A percentile compares a stretch with the other conserved stretches of the same genome.
Conservation (phyloP, 2,888 invertebrate species). For the Tipula helvola region DNA sequence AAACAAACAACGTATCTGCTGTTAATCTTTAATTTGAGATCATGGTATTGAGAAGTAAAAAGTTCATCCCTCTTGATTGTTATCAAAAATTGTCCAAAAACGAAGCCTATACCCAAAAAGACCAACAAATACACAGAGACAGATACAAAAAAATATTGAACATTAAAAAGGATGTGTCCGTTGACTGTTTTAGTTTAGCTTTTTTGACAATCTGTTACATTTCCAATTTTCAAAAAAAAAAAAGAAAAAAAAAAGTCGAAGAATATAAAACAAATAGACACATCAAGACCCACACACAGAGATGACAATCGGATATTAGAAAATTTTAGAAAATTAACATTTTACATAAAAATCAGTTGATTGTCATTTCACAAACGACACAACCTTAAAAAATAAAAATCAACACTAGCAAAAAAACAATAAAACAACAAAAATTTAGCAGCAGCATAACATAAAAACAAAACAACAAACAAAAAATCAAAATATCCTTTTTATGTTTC, state of each 20-base stretch:
- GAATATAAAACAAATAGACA: neutral
- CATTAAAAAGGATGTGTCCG: neutral
- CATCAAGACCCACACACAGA: neutral
- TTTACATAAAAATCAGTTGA: neutral
- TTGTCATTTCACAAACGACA: neutral
- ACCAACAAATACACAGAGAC: neutral
- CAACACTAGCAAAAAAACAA: neutral
- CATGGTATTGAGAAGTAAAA: neutral
- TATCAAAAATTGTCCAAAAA: neutral
- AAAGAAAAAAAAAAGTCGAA: neutral
- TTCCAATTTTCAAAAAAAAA: neutral
- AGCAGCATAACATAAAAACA: neutral
- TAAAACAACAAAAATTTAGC: neutral
- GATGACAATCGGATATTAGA: neutral
- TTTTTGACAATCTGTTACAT: neutral
- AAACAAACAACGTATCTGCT: neutral
- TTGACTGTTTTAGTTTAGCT: neutral
- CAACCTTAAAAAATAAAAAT: neutral
- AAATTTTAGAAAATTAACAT: neutral
- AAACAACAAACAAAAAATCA: neutral
- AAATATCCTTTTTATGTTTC: neutral
- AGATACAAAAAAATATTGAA: neutral
- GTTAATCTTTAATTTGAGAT: neutral
- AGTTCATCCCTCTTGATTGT: neutral
- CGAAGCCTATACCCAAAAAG: neutral